Conservation (phyloP, 1,140 invertebrate species). For the Caenorhabditis briggsae region DNA sequence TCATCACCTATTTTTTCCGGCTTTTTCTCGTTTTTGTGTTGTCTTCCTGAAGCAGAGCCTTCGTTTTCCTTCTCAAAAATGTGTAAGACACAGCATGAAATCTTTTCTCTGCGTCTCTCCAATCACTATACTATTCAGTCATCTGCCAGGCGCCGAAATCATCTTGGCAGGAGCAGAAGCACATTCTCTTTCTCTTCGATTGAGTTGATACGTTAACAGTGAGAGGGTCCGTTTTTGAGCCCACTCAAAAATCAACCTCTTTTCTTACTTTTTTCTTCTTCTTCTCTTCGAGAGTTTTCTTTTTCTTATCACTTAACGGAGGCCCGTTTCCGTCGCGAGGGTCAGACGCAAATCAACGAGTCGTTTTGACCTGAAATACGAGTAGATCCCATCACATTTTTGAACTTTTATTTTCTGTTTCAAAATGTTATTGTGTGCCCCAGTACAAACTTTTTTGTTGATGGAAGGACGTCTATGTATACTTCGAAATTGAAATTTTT, state of each 20-base stretch:
- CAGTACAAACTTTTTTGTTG: too few species aligned
- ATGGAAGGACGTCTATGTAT: too few species aligned
- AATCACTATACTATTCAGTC: neutral
- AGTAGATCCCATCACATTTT: constrained; percentile 9
- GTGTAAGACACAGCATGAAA: constrained; percentile 50
- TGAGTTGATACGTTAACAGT: constrained; percentile 55
- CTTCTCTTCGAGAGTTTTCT: constrained; percentile 3
- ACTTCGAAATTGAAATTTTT: neutral
- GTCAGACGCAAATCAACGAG: constrained; percentile 26
- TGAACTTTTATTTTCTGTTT: neutral
- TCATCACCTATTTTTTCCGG: constrained; percentile 36
- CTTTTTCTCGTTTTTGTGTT: neutral
- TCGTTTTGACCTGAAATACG: constrained; percentile 36
- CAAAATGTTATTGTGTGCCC: too few species aligned
- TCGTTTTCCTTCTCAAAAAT: neutral
- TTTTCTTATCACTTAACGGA: constrained; percentile 15
- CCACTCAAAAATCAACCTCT: constrained; percentile 39
- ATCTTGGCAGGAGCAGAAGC: constrained; percentile 1
- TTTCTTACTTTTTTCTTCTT: constrained; percentile 24
- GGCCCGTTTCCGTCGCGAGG: neutral
- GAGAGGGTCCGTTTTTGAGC: neutral
- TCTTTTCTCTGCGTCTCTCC: neutral
- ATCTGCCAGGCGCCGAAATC: constrained; percentile 11
- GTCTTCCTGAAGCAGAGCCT: neutral
- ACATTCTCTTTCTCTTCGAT: neutral